phyloP scores from a whole-genome alignment of 2,888 invertebrate species.

The Digitonthophagus gazella region DNA sequence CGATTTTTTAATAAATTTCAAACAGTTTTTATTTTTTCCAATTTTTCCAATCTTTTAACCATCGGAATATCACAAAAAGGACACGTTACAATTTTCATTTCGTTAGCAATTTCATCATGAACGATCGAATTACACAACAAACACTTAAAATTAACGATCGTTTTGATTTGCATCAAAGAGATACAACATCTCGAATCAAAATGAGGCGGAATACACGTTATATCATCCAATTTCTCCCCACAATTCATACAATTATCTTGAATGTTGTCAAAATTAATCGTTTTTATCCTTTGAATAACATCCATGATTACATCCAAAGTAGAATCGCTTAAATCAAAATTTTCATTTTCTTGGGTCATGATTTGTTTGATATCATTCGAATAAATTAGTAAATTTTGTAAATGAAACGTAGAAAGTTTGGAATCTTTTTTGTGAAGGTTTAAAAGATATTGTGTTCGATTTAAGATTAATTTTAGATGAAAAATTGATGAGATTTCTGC shows the following conservation, averaged over 20 bases:
- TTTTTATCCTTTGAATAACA: conserved; percentile 41
- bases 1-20: no score
- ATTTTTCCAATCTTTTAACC: conserved; percentile 36
- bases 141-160: conserved; percentile 45
- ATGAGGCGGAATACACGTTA: conserved; percentile 44
- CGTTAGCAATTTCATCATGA: conserved; percentile 39
- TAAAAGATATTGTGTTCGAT: conserved; percentile 40
- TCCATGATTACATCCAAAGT: conserved; percentile 41
- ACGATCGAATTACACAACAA: conserved; percentile 41
- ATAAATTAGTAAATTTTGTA: conserved; percentile 42
- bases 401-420: conserved; percentile 39
- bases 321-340: conserved; percentile 40
- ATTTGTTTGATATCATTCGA: conserved; percentile 45
- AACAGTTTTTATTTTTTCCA: no score
- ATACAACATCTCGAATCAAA: conserved; percentile 43
- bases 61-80: conserved; percentile 46
- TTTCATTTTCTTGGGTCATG: conserved; percentile 35
- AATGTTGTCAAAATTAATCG: conserved; percentile 38
- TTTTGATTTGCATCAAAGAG: conserved; percentile 44
- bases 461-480: conserved; percentile 41
- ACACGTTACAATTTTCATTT: conserved; percentile 39
- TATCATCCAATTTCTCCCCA: conserved; percentile 41
- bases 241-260: conserved; percentile 33
- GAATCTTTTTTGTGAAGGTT: conserved; percentile 33
- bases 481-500: conserved; percentile 42